Conservation (phyloP, 2,888 invertebrate species). For the Troides aeacus region DNA sequence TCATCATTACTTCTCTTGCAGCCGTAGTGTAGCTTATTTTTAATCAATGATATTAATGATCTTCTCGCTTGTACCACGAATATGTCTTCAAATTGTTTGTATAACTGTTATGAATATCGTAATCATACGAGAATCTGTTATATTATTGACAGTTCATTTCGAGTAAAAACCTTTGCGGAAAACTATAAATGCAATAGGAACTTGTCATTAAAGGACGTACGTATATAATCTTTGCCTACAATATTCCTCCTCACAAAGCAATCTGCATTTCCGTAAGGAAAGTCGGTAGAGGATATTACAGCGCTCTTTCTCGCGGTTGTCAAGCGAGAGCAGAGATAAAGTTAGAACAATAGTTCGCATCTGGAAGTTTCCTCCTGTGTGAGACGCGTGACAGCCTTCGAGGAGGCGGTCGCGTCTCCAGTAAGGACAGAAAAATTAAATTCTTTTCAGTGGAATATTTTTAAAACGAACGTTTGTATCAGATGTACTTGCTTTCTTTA, state of each 20-base stretch:
- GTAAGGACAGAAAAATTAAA: background rate
- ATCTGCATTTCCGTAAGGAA: background rate
- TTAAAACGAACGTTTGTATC: background rate
- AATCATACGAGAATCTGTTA: no score
- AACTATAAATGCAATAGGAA: no score
- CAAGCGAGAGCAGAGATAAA: conserved; percentile 13
- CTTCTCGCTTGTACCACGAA: no score
- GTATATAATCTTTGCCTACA: no score
- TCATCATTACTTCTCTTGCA: no score
- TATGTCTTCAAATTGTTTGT: no score
- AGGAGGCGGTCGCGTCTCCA: background rate
- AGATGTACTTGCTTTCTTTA: background rate
- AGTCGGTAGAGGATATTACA: conserved; percentile 1
- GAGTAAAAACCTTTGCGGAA: no score
- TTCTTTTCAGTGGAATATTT: background rate
- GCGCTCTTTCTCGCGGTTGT: background rate
- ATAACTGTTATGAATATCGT: no score
- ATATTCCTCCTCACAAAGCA: background rate
- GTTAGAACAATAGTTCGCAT: conserved; percentile 9
- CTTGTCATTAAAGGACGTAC: background rate
- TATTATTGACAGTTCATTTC: no score
- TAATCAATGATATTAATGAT: no score
- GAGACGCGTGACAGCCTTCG: conserved; percentile 15
- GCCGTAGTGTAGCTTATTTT: no score
- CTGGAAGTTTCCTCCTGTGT: conserved; percentile 7